Percentiles rank a stretch among this genome's conserved stretches.
phyloP scores from a whole-genome alignment of 1,140 invertebrate genomes.

The Drosophila guanche region DNA sequence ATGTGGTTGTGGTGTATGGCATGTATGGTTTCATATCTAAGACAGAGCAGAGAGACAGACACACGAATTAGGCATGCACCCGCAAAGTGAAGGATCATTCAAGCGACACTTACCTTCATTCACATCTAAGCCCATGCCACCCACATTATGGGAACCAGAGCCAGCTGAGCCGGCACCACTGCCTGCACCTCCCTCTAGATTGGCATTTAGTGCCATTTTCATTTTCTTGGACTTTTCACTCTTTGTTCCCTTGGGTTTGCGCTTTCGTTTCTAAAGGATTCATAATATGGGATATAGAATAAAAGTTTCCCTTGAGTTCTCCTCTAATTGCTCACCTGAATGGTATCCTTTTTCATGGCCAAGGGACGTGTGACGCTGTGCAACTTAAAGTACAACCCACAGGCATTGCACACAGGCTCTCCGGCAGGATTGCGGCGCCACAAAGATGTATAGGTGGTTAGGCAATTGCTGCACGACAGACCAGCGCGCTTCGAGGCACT shows the following conservation, averaged over 20 bases:
- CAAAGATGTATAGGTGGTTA: conserved; percentile 92
- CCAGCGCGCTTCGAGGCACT: conserved; percentile 88
- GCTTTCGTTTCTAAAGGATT: conserved; percentile 90
- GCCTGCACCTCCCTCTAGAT: conserved; percentile 14
- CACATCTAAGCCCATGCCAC: conserved; percentile 38
- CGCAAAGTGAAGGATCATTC: conserved; percentile 3
- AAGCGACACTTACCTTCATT: conserved; percentile 57
- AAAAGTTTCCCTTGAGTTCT: no score
- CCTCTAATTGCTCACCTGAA: conserved; percentile 86
- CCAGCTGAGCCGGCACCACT: neutral
- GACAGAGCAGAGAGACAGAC: conserved; percentile 66
- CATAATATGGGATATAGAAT: no score
- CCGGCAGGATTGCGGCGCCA: conserved; percentile 94
- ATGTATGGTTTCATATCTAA: conserved; percentile 61
- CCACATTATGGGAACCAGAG: conserved; percentile 39
- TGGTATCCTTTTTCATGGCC: conserved; percentile 98
- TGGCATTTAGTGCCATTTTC: conserved; percentile 26
- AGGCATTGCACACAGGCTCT: conserved; percentile 97
- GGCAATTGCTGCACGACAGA: conserved; percentile 95
- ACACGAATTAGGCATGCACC: conserved; percentile 75
- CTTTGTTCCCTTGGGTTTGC: conserved; percentile 91
- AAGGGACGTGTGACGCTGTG: conserved; percentile 94
- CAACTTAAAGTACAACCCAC: conserved; percentile 96
- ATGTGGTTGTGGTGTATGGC: conserved; percentile 59
- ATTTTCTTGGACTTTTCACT: conserved; percentile 69